Conservation (phyloP, 23 tunicate genomes). For the Halocynthia aurantium region DNA sequence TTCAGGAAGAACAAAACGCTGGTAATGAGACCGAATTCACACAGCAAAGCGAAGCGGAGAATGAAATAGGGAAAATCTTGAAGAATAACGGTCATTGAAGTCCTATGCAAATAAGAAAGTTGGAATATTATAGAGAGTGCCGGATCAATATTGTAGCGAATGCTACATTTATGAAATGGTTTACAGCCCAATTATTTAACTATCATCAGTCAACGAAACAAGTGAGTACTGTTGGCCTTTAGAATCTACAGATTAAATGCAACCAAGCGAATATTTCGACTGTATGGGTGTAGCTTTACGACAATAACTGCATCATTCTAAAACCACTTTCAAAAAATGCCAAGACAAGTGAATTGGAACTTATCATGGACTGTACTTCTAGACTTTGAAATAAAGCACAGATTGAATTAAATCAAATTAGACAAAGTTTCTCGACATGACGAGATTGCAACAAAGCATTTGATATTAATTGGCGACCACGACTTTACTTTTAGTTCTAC, state of each 20-base stretch:
- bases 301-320: slow-evolving; percentile 12
- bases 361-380: not conserved
- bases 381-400: not conserved
- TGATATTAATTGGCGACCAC: not conserved
- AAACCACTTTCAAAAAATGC: too few relatives aligned
- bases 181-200: too few relatives aligned
- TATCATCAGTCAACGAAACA: too few relatives aligned
- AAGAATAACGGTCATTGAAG: slow-evolving; percentile 28
- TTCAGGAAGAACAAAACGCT: slow-evolving; percentile 56
- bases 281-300: slow-evolving; percentile 18
- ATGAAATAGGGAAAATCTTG: slow-evolving; percentile 76
- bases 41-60: slow-evolving; percentile 38
- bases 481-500: not conserved
- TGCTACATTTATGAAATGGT: not conserved
- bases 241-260: too few relatives aligned
- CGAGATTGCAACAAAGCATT: too few relatives aligned
- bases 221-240: too few relatives aligned
- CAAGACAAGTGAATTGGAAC: not conserved
- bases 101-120: slow-evolving; percentile 21
- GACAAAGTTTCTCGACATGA: not conserved
- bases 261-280: too few relatives aligned
- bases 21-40: slow-evolving; percentile 33
- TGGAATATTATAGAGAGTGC: not conserved
- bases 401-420: not conserved
- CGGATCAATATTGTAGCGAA: not conserved